Conservation (phyloP, 2,888 invertebrate species). For the Incurvaria masculella region DNA sequence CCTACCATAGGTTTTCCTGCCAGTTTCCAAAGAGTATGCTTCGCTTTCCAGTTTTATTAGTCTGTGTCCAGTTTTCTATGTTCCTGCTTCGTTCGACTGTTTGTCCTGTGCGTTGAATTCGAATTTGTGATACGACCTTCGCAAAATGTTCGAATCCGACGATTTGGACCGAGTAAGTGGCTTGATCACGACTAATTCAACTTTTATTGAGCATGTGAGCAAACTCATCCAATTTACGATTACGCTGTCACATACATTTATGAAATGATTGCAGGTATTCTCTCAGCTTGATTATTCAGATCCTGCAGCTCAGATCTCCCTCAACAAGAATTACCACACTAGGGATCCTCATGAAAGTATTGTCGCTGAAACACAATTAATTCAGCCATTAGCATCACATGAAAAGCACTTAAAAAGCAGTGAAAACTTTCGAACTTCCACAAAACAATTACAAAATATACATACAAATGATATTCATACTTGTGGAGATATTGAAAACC, state of each 20-base stretch:
- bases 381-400: neutral
- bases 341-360: neutral
- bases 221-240: neutral
- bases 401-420: neutral
- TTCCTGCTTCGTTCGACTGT: too few relatives aligned
- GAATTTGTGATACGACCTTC: too few relatives aligned
- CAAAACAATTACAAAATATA: too few relatives aligned
- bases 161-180: slow-evolving; percentile 41
- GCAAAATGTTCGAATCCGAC: slow-evolving; percentile 51
- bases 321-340: neutral
- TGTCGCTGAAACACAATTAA: slow-evolving; percentile 1
- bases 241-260: neutral
- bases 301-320: neutral
- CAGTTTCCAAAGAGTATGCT: too few relatives aligned
- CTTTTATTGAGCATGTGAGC: slow-evolving; percentile 2
- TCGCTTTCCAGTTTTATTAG: too few relatives aligned
- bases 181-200: neutral
- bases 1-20: too few relatives aligned
- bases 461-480: too few relatives aligned
- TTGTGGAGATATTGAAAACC: too few relatives aligned
- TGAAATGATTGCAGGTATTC: slow-evolving; percentile 28
- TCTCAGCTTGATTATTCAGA: slow-evolving; percentile 43
- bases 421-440: too few relatives aligned
- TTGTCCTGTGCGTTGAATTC: too few relatives aligned
- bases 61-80: too few relatives aligned